Evolutionary conservation across 1,140 invertebrate species (phyloP), one percentile per base, ranked within the genome.

Genomic region (Lepidurus arcticus): DNA sequence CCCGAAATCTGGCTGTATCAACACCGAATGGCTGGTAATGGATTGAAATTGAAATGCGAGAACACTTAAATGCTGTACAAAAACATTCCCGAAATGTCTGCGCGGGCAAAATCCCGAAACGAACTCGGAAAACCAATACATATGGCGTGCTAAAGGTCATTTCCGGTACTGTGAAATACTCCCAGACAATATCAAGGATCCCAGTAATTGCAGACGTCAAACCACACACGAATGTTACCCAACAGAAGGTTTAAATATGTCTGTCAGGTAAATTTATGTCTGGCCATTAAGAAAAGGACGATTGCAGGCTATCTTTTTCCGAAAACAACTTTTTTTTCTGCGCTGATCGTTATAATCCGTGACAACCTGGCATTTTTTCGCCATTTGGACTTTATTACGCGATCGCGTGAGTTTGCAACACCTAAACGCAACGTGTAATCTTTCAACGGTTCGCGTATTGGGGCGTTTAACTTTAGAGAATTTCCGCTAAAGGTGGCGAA

Each of bases 341-440:
- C 53, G 3, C 53, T 65, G 53, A 65, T 65, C 53, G 53, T 65
- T 65, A 21, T 65, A 65, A 0, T 65, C 53, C 53, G 53, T 65
- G 53, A 65, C n/a, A 21, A 65, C 6, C 16, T 65, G 53, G 16
- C 53, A n/a, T 65, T 65, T 65, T 65, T 65, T 65, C n/a, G 45
- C 45, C 21, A 65, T 21, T 65, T 65, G 53, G 9, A 7, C 53
- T 65, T 65, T 65, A 65, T 65, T 65, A 65, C 53, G 16, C 53
- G 53, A 65, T 65, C 53, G 53, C 53, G 53, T 65, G 53, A 65
- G 53, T 65, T 65, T 65, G 53, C 53, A 65, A 65, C 53, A 65
- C 53, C 53, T 65, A 65, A 65, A 65, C 53, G 21, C n/a, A 65
- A 21, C 53, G 53, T 65, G 21, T 65, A 65, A 65, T 65, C 53